phyloP scores from a whole-genome alignment of 2,888 invertebrate species.

The Cerceris ruficornis region DNA sequence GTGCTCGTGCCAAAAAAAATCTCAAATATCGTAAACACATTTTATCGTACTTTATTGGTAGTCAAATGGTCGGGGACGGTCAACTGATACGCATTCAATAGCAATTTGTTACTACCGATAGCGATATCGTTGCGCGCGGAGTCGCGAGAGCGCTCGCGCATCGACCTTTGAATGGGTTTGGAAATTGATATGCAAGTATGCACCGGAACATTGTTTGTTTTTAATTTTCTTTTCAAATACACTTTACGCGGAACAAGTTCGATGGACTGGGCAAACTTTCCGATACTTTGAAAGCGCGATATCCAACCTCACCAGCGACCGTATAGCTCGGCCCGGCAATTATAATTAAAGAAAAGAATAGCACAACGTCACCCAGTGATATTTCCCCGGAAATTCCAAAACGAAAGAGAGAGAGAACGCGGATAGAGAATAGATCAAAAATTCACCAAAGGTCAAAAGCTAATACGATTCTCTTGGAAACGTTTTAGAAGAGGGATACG shows the following conservation, averaged over 20 bases:
- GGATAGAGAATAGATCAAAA: too few species aligned
- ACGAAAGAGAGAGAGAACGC: too few species aligned
- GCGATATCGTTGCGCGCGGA: conserved; percentile 39
- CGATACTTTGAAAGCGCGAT: conserved; percentile 21
- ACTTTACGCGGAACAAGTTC: conserved; percentile 4
- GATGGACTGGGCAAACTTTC: conserved; percentile 17
- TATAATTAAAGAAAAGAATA: too few species aligned
- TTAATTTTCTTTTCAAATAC: conserved; percentile 57
- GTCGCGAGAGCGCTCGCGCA: not conserved
- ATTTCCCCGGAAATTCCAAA: too few species aligned
- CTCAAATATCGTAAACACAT: conserved; percentile 46
- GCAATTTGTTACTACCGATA: conserved; percentile 54
- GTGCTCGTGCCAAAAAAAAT: conserved; percentile 37
- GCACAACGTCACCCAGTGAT: too few species aligned
- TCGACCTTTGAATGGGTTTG: conserved; percentile 40
- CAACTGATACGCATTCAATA: conserved; percentile 55
- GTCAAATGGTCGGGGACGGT: conserved; percentile 52
- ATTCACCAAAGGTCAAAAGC: too few species aligned
- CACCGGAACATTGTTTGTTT: conserved; percentile 55
- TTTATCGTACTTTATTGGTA: conserved; percentile 47
- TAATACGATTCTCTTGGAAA: too few species aligned
- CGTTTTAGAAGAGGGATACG: too few species aligned
- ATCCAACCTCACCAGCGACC: not conserved
- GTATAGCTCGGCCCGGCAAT: too few species aligned
- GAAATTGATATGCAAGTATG: conserved; percentile 50